Evolutionary conservation across 2,888 invertebrate genomes (phyloP).

Genomic region (Xestobium rufovillosum): DNA sequence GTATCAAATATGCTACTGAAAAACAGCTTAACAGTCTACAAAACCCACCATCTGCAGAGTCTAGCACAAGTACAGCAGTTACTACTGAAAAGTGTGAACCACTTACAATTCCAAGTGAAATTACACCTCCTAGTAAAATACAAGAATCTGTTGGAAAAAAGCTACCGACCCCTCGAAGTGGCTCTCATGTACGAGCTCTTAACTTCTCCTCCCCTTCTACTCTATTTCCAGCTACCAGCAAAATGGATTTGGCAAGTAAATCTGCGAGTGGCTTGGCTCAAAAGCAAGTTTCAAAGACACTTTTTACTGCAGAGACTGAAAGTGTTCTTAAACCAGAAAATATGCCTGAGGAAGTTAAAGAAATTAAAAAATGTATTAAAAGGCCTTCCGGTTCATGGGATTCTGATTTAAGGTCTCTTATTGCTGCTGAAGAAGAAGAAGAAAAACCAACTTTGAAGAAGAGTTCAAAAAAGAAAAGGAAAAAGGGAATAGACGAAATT

Average conservation of each 20-base stretch:
- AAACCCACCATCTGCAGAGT: no score
- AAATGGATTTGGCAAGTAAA: slow-evolving; percentile 8
- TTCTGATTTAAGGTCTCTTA: slow-evolving; percentile 4
- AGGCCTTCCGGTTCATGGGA: slow-evolving; percentile 7
- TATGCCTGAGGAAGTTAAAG: slow-evolving; percentile 7
- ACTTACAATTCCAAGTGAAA: no score
- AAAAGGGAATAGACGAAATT: slow-evolving; percentile 15
- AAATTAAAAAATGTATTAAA: neutral
- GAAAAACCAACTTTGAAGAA: slow-evolving; percentile 8
- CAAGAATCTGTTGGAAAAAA: no score
- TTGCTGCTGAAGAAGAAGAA: slow-evolving; percentile 6
- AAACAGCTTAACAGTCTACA: no score
- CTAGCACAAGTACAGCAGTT: no score
- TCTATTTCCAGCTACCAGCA: slow-evolving; percentile 5
- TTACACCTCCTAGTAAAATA: no score
- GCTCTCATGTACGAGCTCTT: slow-evolving; percentile 32
- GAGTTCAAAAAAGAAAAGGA: slow-evolving; percentile 7
- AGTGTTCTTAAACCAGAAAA: no score
- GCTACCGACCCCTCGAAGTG: slow-evolving; percentile 26
- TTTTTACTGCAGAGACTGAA: slow-evolving; percentile 3
- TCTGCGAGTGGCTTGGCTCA: slow-evolving; percentile 4
- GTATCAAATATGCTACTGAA: no score
- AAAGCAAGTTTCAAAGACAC: slow-evolving; percentile 10
- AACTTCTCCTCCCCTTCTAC: slow-evolving; percentile 32
- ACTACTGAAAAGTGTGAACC: no score